Conservation (phyloP, 2,888 invertebrate genomes). For the Lasioglossum leucozonium region DNA sequence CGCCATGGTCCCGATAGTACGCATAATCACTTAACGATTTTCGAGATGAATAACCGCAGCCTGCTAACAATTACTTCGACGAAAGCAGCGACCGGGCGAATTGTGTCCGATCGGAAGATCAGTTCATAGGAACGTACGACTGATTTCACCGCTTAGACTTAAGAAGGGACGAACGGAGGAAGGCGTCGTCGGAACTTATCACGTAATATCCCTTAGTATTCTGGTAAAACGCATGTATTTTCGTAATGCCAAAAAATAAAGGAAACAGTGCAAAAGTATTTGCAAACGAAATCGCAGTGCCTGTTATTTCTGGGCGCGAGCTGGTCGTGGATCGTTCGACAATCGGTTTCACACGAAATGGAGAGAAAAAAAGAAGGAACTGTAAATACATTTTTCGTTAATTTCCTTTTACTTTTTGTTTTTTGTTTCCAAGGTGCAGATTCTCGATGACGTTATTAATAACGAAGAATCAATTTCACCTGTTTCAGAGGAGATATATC, state of each 20-base stretch:
- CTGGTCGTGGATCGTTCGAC: not conserved
- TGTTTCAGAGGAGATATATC: constrained; percentile 42
- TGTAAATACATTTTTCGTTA: not conserved
- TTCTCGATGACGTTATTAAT: not conserved
- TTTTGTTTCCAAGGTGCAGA: not conserved
- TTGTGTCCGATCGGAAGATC: not conserved
- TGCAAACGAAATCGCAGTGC: constrained; percentile 39
- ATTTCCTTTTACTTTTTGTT: too few species aligned
- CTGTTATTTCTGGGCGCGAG: constrained; percentile 46
- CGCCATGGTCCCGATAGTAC: too few species aligned
- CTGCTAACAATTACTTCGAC: not conserved
- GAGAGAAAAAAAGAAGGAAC: too few species aligned
- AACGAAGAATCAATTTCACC: constrained; percentile 30
- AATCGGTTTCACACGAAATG: not conserved
- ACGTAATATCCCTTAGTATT: constrained; percentile 75
- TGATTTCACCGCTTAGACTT: constrained; percentile 30
- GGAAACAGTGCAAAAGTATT: constrained; percentile 68
- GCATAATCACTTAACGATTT: too few species aligned
- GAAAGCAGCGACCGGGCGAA: not conserved
- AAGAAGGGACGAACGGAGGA: constrained; percentile 11
- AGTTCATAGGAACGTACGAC: not conserved
- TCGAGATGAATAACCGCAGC: not conserved
- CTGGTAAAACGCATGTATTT: constrained; percentile 82
- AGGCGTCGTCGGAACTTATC: constrained; percentile 35
- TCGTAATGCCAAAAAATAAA: constrained; percentile 81